Evolutionary conservation across 2,888 invertebrate genomes (phyloP), one percentile per base, ranked within the genome.

Genomic region (Erynnis tages): DNA sequence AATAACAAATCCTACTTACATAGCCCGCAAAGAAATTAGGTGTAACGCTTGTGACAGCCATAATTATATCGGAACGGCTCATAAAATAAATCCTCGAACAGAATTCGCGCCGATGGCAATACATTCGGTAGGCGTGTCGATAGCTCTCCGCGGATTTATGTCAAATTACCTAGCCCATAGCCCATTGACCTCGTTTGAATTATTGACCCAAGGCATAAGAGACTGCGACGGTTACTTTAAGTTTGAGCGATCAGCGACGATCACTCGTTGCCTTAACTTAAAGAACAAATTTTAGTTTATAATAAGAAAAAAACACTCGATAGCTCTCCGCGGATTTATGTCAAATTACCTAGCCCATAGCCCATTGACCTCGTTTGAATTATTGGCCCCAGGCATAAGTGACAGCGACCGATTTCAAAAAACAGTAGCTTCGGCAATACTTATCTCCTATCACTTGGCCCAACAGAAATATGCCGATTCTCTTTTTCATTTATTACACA

Each of bases 141-240:
- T 79, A 65, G 76, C 66, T 67, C 68, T 70, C 70, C 61, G 61
- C 63, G 73, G 76, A 82, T 85, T 85, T 83, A 84, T 84, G 81
- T 82, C 80, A 81, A 80, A 82, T 80, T 83, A 82, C 80, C 77
- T 76, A 73, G 73, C 76, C 73, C 67, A 73, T 73, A 69, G 72
- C 73, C 77, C 63, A 76, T 80, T 81, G 83, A 79, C 82, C 79
- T 75, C 70, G 67, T 76, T 82, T 66, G 56, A 41, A 16, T 6
- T 3, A 4, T 4, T 8, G 43, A 11, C 2, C 25, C 32, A 11
- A 53, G 6, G 4, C 11, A 23, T 0, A 1, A 14, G 35, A 5
- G 35, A 10, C n/a, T n/a, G n/a, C n/a, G n/a, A n/a, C n/a, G n/a
- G n/a, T n/a, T n/a, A n/a, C n/a, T n/a, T n/a, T n/a, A n/a, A n/a